Evolutionary conservation across 2,113 vertebrate genomes (phyloP).

Genomic region (Hemiprocne comata): DNA sequence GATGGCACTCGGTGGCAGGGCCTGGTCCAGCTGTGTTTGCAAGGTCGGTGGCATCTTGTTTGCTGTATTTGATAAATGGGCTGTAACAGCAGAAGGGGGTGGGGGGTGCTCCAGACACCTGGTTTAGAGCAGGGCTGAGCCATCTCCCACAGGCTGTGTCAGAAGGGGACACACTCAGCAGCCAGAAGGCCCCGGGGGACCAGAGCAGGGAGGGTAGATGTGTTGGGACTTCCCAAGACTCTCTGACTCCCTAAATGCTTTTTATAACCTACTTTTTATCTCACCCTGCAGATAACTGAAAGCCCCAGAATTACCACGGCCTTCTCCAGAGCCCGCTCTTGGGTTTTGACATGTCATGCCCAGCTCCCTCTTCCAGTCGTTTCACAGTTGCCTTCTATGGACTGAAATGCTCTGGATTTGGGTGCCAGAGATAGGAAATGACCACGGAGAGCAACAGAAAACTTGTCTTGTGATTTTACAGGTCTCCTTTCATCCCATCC

Average conservation of each 20-base stretch:
- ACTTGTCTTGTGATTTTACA: background rate
- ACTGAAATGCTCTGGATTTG: background rate
- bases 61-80: rapidly evolving
- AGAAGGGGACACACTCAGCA: too few species aligned
- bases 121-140: too few species aligned
- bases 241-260: background rate
- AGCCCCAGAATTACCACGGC: rapidly evolving
- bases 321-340: background rate
- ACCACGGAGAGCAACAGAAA: background rate
- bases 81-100: background rate
- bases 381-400: background rate
- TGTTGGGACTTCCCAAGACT: background rate
- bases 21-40: background rate
- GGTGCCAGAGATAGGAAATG: background rate
- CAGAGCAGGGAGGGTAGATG: too few species aligned
- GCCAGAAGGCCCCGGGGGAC: too few species aligned
- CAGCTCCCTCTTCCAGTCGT: background rate
- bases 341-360: rapidly evolving
- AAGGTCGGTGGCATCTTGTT: background rate
- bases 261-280: background rate
- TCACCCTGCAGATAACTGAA: background rate
- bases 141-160: too few species aligned
- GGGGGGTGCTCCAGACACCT: background rate
- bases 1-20: too few species aligned
- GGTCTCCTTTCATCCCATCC: background rate